Evolutionary conservation across 2,797 vertebrate species (phyloP).

Genomic region (Rhadinocentrus ornatus): DNA sequence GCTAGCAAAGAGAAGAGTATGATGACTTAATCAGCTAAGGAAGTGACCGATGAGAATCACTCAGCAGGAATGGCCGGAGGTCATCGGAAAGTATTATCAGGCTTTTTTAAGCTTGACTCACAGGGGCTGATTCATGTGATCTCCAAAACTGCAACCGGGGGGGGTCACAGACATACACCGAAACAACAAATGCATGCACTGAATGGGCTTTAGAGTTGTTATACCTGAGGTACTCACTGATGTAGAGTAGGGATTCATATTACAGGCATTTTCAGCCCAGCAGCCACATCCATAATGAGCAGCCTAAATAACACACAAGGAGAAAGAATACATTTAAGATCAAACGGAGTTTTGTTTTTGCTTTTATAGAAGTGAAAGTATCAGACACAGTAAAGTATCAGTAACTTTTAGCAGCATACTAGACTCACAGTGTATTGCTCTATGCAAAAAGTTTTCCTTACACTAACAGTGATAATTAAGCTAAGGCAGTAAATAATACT

Average conservation of each 20-base stretch:
- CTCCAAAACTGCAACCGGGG: slow-evolving; percentile 21
- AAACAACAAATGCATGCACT: not conserved
- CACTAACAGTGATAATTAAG: slow-evolving; percentile 17
- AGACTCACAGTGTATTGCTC: not conserved
- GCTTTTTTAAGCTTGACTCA: slow-evolving; percentile 58
- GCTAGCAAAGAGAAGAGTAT: slow-evolving; percentile 58
- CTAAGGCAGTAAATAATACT: slow-evolving; percentile 27
- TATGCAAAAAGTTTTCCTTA: slow-evolving; percentile 9
- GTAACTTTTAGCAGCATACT: not conserved
- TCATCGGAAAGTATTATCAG: slow-evolving; percentile 70
- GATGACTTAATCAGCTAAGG: slow-evolving; percentile 76
- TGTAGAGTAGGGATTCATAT: slow-evolving; percentile 94
- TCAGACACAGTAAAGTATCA: not conserved
- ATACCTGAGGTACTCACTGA: slow-evolving; percentile 99
- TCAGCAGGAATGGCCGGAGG: slow-evolving; percentile 59
- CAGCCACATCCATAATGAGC: slow-evolving; percentile 99
- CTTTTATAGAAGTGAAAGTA: not conserved
- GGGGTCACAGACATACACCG: not conserved
- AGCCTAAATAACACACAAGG: slow-evolving; percentile 83
- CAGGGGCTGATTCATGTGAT: slow-evolving; percentile 46
- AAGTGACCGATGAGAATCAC: slow-evolving; percentile 76
- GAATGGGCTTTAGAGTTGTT: slow-evolving; percentile 31
- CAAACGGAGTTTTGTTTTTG: not conserved
- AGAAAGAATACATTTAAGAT: slow-evolving; percentile 20
- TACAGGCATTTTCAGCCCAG: slow-evolving; percentile 97